Conservation (phyloP, 2,888 invertebrate species). For the Hyposoter didymator region DNA sequence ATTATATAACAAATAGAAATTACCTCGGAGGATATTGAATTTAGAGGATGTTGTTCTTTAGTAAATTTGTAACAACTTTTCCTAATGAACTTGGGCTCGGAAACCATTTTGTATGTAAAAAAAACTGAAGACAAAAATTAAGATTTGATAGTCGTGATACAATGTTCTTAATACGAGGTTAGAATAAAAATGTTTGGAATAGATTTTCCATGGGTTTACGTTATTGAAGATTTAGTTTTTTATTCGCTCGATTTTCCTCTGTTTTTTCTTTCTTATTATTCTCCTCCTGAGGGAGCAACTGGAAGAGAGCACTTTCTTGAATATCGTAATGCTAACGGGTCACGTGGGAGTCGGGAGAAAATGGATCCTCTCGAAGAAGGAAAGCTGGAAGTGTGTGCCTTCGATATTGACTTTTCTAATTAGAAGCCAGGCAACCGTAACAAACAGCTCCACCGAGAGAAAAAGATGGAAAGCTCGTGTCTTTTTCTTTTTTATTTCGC, state of each 20-base stretch:
- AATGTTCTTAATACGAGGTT: conserved; percentile 11
- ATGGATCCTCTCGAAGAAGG: conserved; percentile 45
- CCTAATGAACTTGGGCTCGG: too few relatives aligned
- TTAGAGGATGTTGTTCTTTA: too few relatives aligned
- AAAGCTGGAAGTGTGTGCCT: conserved; percentile 53
- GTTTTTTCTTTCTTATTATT: conserved; percentile 13
- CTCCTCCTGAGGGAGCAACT: conserved; percentile 51
- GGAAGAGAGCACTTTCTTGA: conserved; percentile 67
- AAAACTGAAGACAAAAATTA: too few relatives aligned
- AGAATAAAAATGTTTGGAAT: conserved; percentile 44
- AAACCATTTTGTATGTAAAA: too few relatives aligned
- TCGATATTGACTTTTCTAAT: conserved; percentile 79
- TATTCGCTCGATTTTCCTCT: background rate
- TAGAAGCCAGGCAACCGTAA: conserved; percentile 73
- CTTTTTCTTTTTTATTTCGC: conserved; percentile 1
- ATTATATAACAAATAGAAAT: too few relatives aligned
- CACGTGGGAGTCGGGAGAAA: conserved; percentile 69
- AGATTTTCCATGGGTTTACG: conserved; percentile 16
- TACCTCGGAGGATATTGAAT: too few relatives aligned
- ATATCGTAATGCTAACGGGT: conserved; percentile 76
- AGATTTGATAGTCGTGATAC: too few relatives aligned
- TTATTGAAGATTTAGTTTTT: conserved; percentile 4
- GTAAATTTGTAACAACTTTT: too few relatives aligned
- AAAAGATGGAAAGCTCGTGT: conserved; percentile 45
- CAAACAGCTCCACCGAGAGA: conserved; percentile 70